Evolutionary conservation across 2,888 invertebrate species (phyloP).

Genomic region (Biston betularia): DNA sequence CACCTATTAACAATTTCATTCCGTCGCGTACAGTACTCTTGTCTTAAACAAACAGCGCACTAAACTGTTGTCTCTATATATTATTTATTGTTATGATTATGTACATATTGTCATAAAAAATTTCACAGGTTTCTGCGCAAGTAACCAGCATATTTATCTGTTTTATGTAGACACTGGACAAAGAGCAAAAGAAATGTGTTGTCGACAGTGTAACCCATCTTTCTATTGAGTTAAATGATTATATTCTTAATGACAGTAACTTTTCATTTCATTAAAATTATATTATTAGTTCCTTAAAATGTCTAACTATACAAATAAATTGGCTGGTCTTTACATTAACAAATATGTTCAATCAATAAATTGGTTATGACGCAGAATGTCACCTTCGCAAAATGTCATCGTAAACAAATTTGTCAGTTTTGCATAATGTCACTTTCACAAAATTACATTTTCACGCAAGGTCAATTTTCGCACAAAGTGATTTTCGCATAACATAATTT

Average conservation of each 20-base stretch:
- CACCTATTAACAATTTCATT: too few relatives aligned
- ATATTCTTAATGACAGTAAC: neutral
- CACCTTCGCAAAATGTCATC: too few relatives aligned
- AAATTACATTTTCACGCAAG: too few relatives aligned
- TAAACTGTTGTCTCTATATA: neutral
- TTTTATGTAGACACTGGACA: slow-evolving; percentile 12
- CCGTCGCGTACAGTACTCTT: too few relatives aligned
- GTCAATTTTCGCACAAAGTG: too few relatives aligned
- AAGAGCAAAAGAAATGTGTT: slow-evolving; percentile 3
- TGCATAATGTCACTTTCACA: too few relatives aligned
- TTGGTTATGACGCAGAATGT: too few relatives aligned
- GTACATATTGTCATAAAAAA: neutral
- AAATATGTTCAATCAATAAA: too few relatives aligned
- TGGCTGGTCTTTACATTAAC: neutral
- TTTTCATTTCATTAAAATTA: neutral
- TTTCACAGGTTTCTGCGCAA: slow-evolving; percentile 15
- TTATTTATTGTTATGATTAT: neutral
- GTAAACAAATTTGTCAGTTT: too few relatives aligned
- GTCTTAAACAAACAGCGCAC: neutral
- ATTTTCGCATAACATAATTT: too few relatives aligned
- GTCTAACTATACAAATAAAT: neutral
- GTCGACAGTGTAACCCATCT: neutral
- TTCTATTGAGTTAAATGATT: neutral
- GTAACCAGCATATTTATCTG: slow-evolving; percentile 13
- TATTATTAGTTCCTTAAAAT: neutral